Evolutionary conservation across 1,140 invertebrate genomes (phyloP).

Genomic region (Aradophagus sp.): DNA sequence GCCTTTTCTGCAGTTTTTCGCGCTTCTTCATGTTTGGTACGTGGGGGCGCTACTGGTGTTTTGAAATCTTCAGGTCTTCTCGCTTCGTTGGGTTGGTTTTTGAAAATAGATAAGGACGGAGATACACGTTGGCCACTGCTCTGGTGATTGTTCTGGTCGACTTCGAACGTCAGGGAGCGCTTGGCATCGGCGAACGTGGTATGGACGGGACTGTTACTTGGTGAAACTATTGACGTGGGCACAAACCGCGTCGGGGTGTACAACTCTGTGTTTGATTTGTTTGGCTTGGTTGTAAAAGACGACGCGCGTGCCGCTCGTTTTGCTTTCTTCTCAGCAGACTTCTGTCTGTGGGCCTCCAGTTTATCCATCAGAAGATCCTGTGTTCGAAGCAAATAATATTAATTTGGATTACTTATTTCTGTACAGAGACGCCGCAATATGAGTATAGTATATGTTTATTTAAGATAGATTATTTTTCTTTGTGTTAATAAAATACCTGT

Average conservation of each 20-base stretch:
- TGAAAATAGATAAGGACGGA: too few species aligned
- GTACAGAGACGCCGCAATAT: too few species aligned
- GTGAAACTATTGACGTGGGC: conserved; percentile 58
- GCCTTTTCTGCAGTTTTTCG: conserved; percentile 77
- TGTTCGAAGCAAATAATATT: neutral
- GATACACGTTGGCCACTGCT: too few species aligned
- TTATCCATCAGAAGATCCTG: conserved; percentile 86
- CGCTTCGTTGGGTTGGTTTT: neutral
- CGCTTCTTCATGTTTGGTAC: conserved; percentile 73
- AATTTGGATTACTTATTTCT: too few species aligned
- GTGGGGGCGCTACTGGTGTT: conserved; percentile 73
- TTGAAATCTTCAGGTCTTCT: conserved; percentile 57
- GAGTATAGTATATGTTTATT: too few species aligned
- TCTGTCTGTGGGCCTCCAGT: conserved; percentile 81
- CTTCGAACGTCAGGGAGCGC: conserved; percentile 43
- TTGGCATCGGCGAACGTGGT: conserved; percentile 64
- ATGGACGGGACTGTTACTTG: conserved; percentile 56
- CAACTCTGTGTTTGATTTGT: conserved; percentile 8
- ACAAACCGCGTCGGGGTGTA: conserved; percentile 54
- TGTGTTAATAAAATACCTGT: too few species aligned
- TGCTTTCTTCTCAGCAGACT: conserved; percentile 77
- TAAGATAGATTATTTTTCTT: too few species aligned
- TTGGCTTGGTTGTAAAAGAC: conserved; percentile 61
- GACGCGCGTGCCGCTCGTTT: conserved; percentile 70
- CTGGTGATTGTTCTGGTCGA: too few species aligned